Evolutionary conservation across 2,888 invertebrate genomes (phyloP).

Genomic region (Perizoma affinitatum): DNA sequence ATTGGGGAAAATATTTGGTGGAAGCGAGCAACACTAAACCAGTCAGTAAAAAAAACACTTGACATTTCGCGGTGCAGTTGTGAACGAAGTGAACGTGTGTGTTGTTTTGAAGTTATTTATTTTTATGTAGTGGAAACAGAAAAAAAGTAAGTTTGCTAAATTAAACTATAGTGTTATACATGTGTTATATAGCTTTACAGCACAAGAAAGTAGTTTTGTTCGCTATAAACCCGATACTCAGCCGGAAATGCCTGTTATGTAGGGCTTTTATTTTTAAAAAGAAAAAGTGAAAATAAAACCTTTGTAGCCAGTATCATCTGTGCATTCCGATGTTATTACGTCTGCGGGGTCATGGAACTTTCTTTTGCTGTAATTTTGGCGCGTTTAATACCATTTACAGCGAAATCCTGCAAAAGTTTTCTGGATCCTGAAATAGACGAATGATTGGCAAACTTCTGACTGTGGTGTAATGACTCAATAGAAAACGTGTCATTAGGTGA

Average conservation of each 20-base stretch:
- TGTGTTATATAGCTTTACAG: constrained; percentile 30
- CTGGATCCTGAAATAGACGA: constrained; percentile 66
- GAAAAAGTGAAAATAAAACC: constrained; percentile 68
- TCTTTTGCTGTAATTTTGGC: constrained; percentile 57
- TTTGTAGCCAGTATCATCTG: constrained; percentile 70
- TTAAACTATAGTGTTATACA: constrained; percentile 54
- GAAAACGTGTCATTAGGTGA: constrained; percentile 78
- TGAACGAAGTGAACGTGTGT: constrained; percentile 77
- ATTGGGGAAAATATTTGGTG: constrained; percentile 41
- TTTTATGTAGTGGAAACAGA: constrained; percentile 74
- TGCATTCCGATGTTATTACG: constrained; percentile 78
- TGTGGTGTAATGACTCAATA: constrained; percentile 53
- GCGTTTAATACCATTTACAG: constrained; percentile 45
- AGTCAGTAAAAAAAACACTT: constrained; percentile 57
- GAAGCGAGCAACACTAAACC: constrained; percentile 58
- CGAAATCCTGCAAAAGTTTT: constrained; percentile 23
- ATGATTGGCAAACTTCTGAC: constrained; percentile 58
- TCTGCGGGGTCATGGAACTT: constrained; percentile 57
- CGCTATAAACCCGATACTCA: constrained; percentile 40
- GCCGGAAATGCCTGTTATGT: constrained; percentile 68
- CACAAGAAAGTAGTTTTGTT: constrained; percentile 15
- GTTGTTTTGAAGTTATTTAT: constrained; percentile 63
- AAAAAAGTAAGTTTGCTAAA: constrained; percentile 73
- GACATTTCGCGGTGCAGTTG: constrained; percentile 75
- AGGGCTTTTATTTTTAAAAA: constrained; percentile 63